Evolutionary conservation across 2,113 vertebrate species (phyloP).

Genomic region (Arizona elegans): DNA sequence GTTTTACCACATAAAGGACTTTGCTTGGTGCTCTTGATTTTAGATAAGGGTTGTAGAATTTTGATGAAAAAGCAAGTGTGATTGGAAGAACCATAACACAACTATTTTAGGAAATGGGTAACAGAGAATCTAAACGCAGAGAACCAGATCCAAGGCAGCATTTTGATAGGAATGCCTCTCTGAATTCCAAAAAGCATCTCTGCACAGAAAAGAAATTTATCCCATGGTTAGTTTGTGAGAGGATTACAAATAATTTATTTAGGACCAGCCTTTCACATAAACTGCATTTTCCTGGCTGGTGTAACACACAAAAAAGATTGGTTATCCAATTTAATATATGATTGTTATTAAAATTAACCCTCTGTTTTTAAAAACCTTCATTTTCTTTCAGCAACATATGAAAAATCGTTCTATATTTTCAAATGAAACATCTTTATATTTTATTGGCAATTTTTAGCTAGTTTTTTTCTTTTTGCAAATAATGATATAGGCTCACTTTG

Average conservation of each 20-base stretch:
- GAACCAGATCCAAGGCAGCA: neutral
- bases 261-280: neutral
- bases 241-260: neutral
- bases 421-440: neutral
- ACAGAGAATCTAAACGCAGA: neutral
- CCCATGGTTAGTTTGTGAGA: neutral
- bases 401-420: neutral
- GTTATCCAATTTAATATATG: neutral
- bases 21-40: neutral
- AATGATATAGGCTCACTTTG: neutral
- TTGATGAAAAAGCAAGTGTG: neutral
- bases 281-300: neutral
- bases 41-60: neutral
- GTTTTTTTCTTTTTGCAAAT: neutral
- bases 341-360: neutral
- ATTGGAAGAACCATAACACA: neutral
- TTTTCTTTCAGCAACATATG: neutral
- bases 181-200: neutral
- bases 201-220: neutral
- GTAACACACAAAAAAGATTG: neutral
- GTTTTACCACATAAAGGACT: neutral
- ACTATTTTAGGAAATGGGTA: neutral
- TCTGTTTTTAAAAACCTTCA: neutral
- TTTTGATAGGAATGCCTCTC: neutral
- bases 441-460: neutral